These are phyloP conservation scores for Drosophila cognata DNA, from an alignment of 2,888 invertebrate species.

Conservation along the genomic window DNA sequence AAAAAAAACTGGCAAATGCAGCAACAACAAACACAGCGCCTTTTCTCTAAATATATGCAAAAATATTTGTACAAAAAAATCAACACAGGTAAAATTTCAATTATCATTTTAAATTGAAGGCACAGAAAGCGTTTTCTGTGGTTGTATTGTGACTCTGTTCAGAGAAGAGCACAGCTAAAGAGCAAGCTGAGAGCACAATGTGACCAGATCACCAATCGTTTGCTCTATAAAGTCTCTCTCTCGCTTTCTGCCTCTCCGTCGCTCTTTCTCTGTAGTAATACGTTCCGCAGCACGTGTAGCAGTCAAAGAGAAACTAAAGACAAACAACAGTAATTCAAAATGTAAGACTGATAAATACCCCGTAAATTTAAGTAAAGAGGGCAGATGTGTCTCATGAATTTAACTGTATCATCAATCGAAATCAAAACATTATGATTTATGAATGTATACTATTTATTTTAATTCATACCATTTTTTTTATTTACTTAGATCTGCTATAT, in stretches of 20 bases:
- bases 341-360: constrained; percentile 18
- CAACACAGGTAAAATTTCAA: constrained; percentile 61
- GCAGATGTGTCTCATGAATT: not conserved
- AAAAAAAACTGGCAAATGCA: constrained; percentile 37
- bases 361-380: not conserved
- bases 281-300: constrained; percentile 68
- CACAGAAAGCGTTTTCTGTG: constrained; percentile 39
- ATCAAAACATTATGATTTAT: not conserved
- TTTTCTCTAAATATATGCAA: constrained; percentile 27
- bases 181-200: constrained; percentile 21
- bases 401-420: not conserved
- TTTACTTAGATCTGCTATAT: not conserved
- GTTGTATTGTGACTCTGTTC: constrained; percentile 7
- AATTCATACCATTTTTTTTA: not conserved
- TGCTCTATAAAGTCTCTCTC: constrained; percentile 16
- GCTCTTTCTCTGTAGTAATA: constrained; percentile 23
- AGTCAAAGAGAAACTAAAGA: constrained; percentile 14
- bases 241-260: constrained; percentile 32
- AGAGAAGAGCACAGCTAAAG: constrained; percentile 31
- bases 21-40: constrained; percentile 31
- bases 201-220: constrained; percentile 30
- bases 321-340: constrained; percentile 5
- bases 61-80: constrained; percentile 26
- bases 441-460: not conserved
- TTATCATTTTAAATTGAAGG: constrained; percentile 69